Evolutionary conservation across 2,113 vertebrate genomes (phyloP), one percentile per base, ranked within the genome.

Genomic region (Pelvicachromis taeniatus): DNA sequence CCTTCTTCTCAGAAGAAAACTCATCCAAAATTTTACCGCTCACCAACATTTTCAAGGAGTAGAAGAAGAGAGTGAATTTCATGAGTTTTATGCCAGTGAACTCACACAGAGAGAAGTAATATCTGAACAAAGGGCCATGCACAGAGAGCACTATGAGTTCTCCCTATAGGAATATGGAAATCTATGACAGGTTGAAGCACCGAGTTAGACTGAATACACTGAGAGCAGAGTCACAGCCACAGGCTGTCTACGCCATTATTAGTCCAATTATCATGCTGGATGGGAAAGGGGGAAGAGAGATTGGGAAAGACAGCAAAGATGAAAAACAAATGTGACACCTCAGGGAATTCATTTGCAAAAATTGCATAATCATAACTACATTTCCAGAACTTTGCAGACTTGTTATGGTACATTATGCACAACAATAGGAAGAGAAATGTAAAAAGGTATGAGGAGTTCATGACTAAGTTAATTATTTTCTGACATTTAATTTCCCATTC

Each of bases 191-290:
- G 83, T 83, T 88, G 63, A 87, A 82, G 82, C 2, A 8, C 53
- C 23, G 52, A 9, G 48, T 82, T 77, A 82, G 65, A 73, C 55
- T 80, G 82, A 82, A 61, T 70, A 77, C 54, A 87, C 35, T 21
- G 29, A 65, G 73, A 21, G 14, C 52, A 54, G 55, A 48, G 52
- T 11, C 42, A 42, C 45, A 80, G 88, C 50, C 61, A 85, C 52
- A 10, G 55, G 80, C 65, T 80, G 85, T 85, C 53, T 55, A 17
- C 2, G 8, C 73, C 78, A 78, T 89, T 84, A 91, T 93, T 81
- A 90, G 80, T 85, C 86, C 86, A 86, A 92, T 89, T 89, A 90
- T 81, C 70, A 59, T 53, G 80, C 56, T 54, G 68, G 42, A 77
- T 79, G 55, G 61, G 26, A 78, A 81, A 59, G 61, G 26, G 33